Conservation (phyloP, 2,797 vertebrate species). For the Pseudomugil gertrudae region DNA sequence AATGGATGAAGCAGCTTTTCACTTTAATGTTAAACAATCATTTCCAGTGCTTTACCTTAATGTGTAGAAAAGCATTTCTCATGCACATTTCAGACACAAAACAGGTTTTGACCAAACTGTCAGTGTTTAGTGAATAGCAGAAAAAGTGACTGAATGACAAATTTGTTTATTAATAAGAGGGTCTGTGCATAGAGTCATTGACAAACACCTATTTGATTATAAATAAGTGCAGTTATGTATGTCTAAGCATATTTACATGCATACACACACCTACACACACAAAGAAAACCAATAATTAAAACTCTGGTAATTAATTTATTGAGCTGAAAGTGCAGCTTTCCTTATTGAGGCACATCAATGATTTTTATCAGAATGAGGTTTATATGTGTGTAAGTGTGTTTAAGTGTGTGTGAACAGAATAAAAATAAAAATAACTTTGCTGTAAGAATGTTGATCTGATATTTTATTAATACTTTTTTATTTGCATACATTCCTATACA, state of each 20-base stretch:
- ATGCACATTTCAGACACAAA: neutral
- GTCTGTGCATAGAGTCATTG: conserved; percentile 63
- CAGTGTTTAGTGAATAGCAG: neutral
- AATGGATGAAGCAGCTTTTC: neutral
- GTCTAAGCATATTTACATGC: neutral
- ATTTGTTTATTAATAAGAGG: conserved; percentile 47
- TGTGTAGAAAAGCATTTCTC: neutral
- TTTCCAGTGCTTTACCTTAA: neutral
- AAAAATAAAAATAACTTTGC: neutral
- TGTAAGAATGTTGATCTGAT: conserved; percentile 1
- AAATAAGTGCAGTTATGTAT: conserved; percentile 5
- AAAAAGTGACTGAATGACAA: conserved; percentile 7
- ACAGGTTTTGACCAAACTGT: neutral
- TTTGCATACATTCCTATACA: conserved; percentile 44
- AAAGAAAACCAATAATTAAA: conserved; percentile 94
- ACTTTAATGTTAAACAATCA: neutral
- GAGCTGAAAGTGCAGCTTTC: conserved; percentile 96
- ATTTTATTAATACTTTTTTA: conserved; percentile 35
- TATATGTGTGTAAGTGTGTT: conserved; percentile 20
- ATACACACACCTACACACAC: conserved; percentile 3
- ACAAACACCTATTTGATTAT: conserved; percentile 36
- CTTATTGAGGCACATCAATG: conserved; percentile 93
- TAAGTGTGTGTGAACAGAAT: conserved; percentile 10
- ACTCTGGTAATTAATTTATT: conserved; percentile 99
- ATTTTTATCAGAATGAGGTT: conserved; percentile 90